Evolutionary conservation across 2,888 invertebrate species (phyloP).

Genomic region (Venusia cambrica): DNA sequence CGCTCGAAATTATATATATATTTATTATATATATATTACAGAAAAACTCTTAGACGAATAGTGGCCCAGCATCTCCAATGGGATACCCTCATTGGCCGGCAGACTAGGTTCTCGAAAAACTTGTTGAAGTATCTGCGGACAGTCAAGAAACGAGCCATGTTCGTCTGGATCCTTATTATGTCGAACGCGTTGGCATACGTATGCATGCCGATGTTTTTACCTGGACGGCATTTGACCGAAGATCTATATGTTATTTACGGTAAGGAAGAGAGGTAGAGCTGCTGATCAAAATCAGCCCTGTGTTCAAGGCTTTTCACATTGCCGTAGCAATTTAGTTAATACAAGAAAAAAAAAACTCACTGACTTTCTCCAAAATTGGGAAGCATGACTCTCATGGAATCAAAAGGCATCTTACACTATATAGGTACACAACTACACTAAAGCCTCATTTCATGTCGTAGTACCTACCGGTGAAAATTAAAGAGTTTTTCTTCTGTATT

Average conservation of each 20-base stretch:
- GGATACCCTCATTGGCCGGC: constrained; percentile 33
- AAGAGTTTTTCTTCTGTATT: neutral
- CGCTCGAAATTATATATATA: no score
- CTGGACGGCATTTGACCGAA: constrained; percentile 48
- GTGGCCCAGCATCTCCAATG: constrained; percentile 36
- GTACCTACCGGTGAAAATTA: no score
- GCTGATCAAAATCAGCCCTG: no score
- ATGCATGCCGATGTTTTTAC: constrained; percentile 35
- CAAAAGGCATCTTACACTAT: no score
- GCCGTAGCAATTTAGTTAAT: no score
- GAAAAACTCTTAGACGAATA: constrained; percentile 37
- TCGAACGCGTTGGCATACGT: constrained; percentile 39
- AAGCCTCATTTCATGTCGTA: no score
- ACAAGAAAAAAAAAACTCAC: no score
- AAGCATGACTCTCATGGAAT: no score
- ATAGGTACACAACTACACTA: no score
- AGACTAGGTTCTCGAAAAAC: constrained; percentile 40
- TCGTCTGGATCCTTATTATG: constrained; percentile 44
- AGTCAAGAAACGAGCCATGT: constrained; percentile 45
- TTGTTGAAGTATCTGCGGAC: constrained; percentile 34
- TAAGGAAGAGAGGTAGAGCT: no score
- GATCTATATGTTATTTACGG: constrained; percentile 42
- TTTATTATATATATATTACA: constrained; percentile 28
- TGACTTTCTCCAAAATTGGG: no score
- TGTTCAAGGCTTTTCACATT: no score